Evolutionary conservation across 2,797 vertebrate genomes (phyloP), one percentile per base, ranked within the genome.

Genomic region (Prunella strophiata): DNA sequence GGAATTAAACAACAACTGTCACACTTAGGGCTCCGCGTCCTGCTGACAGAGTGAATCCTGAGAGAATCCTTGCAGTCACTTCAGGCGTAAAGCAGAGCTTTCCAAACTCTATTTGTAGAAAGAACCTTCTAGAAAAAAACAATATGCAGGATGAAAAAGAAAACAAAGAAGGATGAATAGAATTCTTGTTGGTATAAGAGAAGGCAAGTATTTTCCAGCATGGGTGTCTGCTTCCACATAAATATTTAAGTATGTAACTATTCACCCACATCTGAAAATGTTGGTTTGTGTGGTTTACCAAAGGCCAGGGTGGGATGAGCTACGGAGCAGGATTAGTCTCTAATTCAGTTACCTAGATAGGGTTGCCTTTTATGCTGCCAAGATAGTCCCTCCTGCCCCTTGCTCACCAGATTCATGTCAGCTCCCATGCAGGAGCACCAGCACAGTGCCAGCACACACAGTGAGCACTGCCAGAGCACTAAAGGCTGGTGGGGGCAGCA

Each of bases 161-260:
- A 75, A 80, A 66, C 4, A 18, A n/a, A 77, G 48, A 55, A 77
- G 6, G 16, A 9, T 54, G 6, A 90, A 72, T 13, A 86, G 48
- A 48, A 32, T 43, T 84, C 36, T 71, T 43, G 3, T 22, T 27
- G 23, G 3, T 63, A 15, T 59, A 75, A 67, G 26, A 67, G 40
- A 86, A 68, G 19, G n/a, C n/a, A 87, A 92, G 38, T 62, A 63
- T 91, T 93, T 93, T 89, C 71, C 52, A 71, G 51, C 40, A 27
- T 13, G 20, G 16, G 16, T 83, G 16, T 58, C 66, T 81, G 13
- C 36, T 94, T 88, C 55, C 42, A 42, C 51, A 55, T 81, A 63
- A 85, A 87, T 50, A 48, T 77, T 75, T 58, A 63, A 75, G 32
- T 72, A n/a, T 4, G 0, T 63, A 87, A 48, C 63, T 73, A 36